Evolutionary conservation across 2,113 vertebrate species (phyloP), one percentile per base, ranked within the genome.

Genomic region (Xyrauchen texanus): DNA sequence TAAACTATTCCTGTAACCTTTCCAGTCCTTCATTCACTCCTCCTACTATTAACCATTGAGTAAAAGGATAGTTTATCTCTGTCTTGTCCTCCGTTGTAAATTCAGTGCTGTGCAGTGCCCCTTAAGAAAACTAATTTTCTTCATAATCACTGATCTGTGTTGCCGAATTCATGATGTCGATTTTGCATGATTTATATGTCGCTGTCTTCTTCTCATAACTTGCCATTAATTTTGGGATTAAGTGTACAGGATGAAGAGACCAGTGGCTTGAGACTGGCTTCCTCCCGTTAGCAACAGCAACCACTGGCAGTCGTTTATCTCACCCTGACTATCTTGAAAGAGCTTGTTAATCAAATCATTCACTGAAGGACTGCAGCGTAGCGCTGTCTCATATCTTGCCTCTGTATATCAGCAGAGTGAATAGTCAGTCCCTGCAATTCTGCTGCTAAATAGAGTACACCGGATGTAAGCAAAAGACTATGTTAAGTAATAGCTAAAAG

Each of bases 271-370:
- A 34, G 21, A 34, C 21, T 34, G 21, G 21, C 21, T 34, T 34
- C 21, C 21, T 34, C 21, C 21, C 21, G 3, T 3, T 34, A 53
- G 55, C 74, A 72, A 76, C 83, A 66, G 68, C 53, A 79, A 60
- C 34, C 55, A 8, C 21, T 49, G 44, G 60, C 65, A 69, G 55
- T 21, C 12, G 46, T 58, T 73, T 49, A 68, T 86, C 63, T 80
- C 51, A 15, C 51, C n/a, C 57, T 73, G 65, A 65, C 75, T 44
- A 55, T 58, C 61, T 51, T 77, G 66, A 79, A 78, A 65, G 70
- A 78, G 69, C 68, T 72, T 73, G 68, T 80, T 83, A 76, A 81
- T 83, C 83, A 83, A 79, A 79, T 76, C 66, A 73, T 69, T 78
- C 82, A 82, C 57, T 64, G 64, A 60, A 65, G 70, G 66, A 80